Conservation (phyloP, 2,113 vertebrate genomes). For the Craseonycteris thonglongyai region DNA sequence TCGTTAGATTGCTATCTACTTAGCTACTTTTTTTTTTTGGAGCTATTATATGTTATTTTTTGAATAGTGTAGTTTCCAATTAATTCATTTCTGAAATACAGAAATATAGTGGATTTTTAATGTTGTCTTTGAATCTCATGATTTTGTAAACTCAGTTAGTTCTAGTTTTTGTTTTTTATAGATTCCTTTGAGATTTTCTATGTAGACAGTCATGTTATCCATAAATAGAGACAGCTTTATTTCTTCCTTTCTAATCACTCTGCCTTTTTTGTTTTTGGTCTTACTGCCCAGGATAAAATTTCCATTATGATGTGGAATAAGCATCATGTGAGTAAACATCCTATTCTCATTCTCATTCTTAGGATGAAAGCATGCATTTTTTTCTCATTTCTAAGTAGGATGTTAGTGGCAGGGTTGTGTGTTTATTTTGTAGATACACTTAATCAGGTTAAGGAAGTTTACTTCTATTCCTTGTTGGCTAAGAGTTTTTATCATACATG, state of each 20-base stretch:
- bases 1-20: not conserved
- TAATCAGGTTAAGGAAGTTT: not conserved
- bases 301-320: not conserved
- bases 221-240: not conserved
- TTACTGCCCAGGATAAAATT: not conserved
- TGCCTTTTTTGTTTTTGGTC: not conserved
- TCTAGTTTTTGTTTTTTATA: not conserved
- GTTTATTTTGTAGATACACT: not conserved
- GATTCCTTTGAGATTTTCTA: not conserved
- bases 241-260: not conserved
- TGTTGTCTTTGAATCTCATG: not conserved
- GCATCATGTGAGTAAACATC: too few species aligned
- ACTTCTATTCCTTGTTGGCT: not conserved
- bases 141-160: not conserved
- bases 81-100: not conserved
- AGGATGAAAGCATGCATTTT: not conserved
- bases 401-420: not conserved
- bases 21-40: not conserved
- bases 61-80: not conserved
- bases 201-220: not conserved
- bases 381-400: not conserved
- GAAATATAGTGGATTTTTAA: not conserved
- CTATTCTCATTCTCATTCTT: not conserved
- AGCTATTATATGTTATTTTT: not conserved
- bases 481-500: not conserved